Evolutionary conservation across 2,888 invertebrate genomes (phyloP), one percentile per base, ranked within the genome.

Genomic region (Drosophila sordidapex): DNA sequence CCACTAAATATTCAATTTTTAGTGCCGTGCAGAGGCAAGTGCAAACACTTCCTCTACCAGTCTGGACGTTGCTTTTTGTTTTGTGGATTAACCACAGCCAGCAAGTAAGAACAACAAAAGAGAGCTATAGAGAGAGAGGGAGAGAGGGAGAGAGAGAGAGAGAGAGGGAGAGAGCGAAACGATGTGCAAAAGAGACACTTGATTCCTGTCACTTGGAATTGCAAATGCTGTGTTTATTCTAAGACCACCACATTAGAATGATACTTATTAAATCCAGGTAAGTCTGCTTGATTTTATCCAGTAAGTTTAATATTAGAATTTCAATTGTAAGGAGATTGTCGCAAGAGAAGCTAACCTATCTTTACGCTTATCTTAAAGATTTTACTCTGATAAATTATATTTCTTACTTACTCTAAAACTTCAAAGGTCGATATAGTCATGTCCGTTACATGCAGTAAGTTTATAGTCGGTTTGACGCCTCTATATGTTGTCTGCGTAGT

Each of bases 1-100:
- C 83, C 83, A 87, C 86, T 87, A 87, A 87, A 87, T 87, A 87
- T 87, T 87, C 86, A 87, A 84, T 87, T 87, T 87, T 87, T 87
- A 87, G 86, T 82, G 81, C 75, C 74, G 59, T 73, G 70, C 82
- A 82, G 70, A 83, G 64, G 72, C 78, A 75, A 78, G 67, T 69
- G 81, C 76, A 76, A 66, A 70, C 87, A 86, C 74, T 85, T 87
- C 87, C 87, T 82, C 61, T 79, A 48, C 59, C 76, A 40, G 61
- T 15, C 46, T n/a, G 5, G 48, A 31, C 15, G 49, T 11, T 15
- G 53, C 65, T 52, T 66, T 76, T 62, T 70, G 51, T 74, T 61
- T 53, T 63, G 27, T 38, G 43, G 76, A 79, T 69, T 79, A 72
- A 70, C 46, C 15, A 46, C 74, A 70, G 56, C 25, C 59, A 36